phyloP scores from a whole-genome alignment of 2,113 vertebrate species.

The Lycaon pictus region DNA sequence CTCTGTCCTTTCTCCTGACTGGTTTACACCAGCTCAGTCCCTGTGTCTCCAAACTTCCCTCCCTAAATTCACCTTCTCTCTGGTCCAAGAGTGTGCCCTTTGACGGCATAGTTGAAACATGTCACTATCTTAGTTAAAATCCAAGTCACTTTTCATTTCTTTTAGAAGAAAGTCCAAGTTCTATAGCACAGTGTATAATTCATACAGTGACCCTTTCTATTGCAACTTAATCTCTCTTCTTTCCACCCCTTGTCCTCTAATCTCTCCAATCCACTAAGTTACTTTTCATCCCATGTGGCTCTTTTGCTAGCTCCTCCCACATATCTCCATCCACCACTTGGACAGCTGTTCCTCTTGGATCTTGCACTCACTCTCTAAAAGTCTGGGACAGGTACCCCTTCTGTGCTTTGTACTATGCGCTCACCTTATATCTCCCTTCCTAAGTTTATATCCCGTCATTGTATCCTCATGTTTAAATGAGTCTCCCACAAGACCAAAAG shows the following conservation, averaged over 20 bases:
- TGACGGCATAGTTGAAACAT: background rate
- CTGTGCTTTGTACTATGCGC: background rate
- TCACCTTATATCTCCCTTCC: background rate
- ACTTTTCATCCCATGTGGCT: background rate
- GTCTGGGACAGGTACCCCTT: background rate
- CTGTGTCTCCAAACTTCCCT: background rate
- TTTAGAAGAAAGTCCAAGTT: background rate
- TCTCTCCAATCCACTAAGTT: background rate
- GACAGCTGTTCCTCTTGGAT: background rate
- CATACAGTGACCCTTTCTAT: background rate
- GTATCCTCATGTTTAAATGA: background rate
- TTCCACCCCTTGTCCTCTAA: background rate
- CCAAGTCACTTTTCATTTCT: background rate
- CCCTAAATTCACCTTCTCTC: background rate
- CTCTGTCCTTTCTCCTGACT: background rate
- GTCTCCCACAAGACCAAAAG: background rate
- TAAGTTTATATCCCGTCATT: background rate
- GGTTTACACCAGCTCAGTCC: background rate
- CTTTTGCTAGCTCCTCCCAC: background rate
- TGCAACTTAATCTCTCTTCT: background rate
- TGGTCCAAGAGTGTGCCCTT: background rate
- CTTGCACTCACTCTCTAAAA: background rate
- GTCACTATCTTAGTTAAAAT: background rate
- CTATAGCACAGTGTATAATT: background rate
- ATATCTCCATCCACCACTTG: background rate